These are phyloP conservation scores for Lates calcarifer DNA, from an alignment of 2,113 vertebrate genomes.

Conservation along the genomic window DNA sequence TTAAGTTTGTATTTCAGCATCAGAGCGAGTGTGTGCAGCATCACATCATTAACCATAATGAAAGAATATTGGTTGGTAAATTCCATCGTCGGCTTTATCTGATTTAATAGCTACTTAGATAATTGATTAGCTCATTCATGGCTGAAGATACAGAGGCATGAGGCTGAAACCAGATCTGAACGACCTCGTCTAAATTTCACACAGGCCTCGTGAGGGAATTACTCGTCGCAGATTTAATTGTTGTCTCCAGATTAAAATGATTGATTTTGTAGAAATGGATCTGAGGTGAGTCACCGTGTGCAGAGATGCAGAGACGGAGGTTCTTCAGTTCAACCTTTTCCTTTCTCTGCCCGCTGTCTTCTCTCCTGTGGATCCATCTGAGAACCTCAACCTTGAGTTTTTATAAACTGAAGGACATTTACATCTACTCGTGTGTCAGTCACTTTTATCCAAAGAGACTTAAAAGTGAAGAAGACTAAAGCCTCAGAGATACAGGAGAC, in stretches of 20 bases:
- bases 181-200: background rate
- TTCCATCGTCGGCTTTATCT: background rate
- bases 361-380: too few species aligned
- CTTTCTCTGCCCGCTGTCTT: too few species aligned
- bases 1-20: background rate
- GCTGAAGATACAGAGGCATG: background rate
- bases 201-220: background rate
- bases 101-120: background rate
- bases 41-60: background rate
- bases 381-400: too few species aligned
- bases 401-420: too few species aligned
- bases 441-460: too few species aligned
- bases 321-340: background rate
- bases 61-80: background rate
- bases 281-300: background rate
- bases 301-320: background rate
- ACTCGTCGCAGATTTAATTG: background rate
- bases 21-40: background rate
- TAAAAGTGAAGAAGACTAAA: too few species aligned
- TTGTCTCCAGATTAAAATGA: conserved; percentile 22
- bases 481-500: too few species aligned
- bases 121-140: conserved; percentile 12
- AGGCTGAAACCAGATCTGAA: conserved; percentile 11
- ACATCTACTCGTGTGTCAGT: too few species aligned
- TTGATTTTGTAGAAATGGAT: conserved; percentile 1